Evolutionary conservation across 2,888 invertebrate genomes (phyloP), one percentile per base, ranked within the genome.

Genomic region (Emesis furor): DNA sequence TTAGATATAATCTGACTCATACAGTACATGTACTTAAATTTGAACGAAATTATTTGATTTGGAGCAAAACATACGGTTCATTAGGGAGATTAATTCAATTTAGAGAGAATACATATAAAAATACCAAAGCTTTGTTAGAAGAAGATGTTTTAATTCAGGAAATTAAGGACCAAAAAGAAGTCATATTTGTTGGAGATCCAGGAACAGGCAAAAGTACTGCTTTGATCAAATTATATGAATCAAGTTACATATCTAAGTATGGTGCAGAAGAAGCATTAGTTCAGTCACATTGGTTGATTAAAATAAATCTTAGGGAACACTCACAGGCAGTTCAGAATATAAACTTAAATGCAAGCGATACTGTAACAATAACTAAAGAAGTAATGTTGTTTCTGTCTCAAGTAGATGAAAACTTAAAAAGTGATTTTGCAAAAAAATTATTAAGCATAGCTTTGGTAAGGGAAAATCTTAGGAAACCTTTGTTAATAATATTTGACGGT

Each of bases 141-240:
- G 73, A 73, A 73, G n/a, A 73, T 32, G 6, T 8, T 10, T 51
- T 73, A 73, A 51, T 73, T 35, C 32, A 35, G 8, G 32, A 73
- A 51, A 73, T 73, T 30, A 42, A 51, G 30, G 55, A 73, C 4
- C 46, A 55, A 30, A 32, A 73, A 73, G 24, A 14, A 46, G 30
- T 73, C 10, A n/a, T 73, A n/a, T 51, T 73, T 55, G 73, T 55
- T 14, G 73, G 73, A 14, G 73, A 73, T 51, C 55, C 73, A 51
- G 73, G 73, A 10, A 73, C 30, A 51, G 73, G 73, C 12, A 73
- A 73, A 51, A 73, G 55, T 73, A 73, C 73, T 46, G n/a, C 73
- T 32, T 73, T 73, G 30, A n/a, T 51, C 7, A 51, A 73, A 32
- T 46, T 73, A 55, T 73, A 8, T 55, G 51, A 46, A 51, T 46